Percentiles rank a stretch among this genome's conserved stretches.
Evolutionary conservation across 1,140 invertebrate genomes (phyloP).

Genomic region (Trichonephila clavata): DNA sequence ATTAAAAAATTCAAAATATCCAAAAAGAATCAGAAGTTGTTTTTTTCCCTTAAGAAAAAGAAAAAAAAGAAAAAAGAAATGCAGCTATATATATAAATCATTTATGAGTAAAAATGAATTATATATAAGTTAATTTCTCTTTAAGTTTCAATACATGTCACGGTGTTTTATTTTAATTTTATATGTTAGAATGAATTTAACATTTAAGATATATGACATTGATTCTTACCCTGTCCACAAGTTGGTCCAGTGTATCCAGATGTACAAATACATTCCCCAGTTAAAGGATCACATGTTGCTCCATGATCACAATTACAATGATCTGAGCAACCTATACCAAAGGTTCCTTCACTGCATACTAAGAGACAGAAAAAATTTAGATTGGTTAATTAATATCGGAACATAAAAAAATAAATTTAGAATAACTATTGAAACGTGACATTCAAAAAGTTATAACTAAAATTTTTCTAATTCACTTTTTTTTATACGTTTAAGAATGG

Average conservation of each 20-base stretch:
- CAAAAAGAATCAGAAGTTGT: too few relatives aligned
- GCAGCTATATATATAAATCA: too few relatives aligned
- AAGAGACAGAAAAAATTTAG: not conserved
- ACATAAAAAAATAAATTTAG: not conserved
- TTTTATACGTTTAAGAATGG: not conserved
- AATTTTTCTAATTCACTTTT: not conserved
- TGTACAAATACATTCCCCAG: slow-evolving; percentile 92
- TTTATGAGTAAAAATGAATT: too few relatives aligned
- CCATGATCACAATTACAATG: slow-evolving; percentile 91
- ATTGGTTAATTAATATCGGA: not conserved
- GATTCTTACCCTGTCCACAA: slow-evolving; percentile 86
- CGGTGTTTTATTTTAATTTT: too few relatives aligned
- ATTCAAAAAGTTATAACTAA: not conserved
- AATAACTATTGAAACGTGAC: too few relatives aligned
- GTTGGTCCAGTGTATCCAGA: slow-evolving; percentile 90
- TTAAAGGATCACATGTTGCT: slow-evolving; percentile 90
- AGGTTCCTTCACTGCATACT: slow-evolving; percentile 87
- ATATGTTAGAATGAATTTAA: too few relatives aligned
- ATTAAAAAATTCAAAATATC: too few relatives aligned
- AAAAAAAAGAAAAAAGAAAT: too few relatives aligned
- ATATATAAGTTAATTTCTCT: too few relatives aligned
- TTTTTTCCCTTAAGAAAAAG: too few relatives aligned
- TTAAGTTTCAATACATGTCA: too few relatives aligned
- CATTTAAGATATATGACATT: too few relatives aligned
- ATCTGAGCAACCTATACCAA: slow-evolving; percentile 89